A percentile compares a stretch with the other conserved stretches of the same genome.
phyloP scores from a whole-genome alignment of 2,797 vertebrate genomes.

The Taeniopygia guttata region DNA sequence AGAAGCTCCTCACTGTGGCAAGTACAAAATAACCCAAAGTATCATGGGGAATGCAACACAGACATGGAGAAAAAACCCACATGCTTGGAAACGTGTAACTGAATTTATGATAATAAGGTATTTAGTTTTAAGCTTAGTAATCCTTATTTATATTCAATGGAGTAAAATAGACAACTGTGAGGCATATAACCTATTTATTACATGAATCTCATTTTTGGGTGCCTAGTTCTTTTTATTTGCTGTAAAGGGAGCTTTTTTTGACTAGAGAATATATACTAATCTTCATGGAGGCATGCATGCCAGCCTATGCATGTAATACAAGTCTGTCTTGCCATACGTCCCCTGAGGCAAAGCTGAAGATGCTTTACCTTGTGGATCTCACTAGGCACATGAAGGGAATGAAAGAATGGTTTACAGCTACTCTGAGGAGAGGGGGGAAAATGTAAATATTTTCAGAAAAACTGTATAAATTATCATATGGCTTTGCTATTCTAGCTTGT shows the following conservation, averaged over 20 bases:
- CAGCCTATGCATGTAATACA: background rate
- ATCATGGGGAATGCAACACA: background rate
- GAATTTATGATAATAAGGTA: background rate
- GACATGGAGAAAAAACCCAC: background rate
- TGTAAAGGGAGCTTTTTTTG: background rate
- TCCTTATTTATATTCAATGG: rapidly evolving
- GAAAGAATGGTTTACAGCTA: background rate
- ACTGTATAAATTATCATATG: background rate
- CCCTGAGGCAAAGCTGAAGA: background rate
- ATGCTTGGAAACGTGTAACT: background rate
- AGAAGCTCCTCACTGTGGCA: background rate
- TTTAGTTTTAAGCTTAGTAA: background rate
- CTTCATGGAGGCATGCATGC: background rate
- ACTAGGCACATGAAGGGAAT: background rate
- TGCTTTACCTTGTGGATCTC: background rate
- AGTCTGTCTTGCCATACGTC: background rate
- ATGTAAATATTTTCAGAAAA: constrained; percentile 4
- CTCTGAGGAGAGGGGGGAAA: background rate
- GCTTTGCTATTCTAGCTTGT: background rate
- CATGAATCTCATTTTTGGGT: background rate
- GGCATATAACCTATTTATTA: background rate
- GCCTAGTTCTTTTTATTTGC: background rate
- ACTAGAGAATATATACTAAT: background rate
- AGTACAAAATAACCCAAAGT: background rate
- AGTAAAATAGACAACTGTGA: background rate